phyloP scores from a whole-genome alignment of 2,113 vertebrate genomes.

The Ariopsis seemanni region DNA sequence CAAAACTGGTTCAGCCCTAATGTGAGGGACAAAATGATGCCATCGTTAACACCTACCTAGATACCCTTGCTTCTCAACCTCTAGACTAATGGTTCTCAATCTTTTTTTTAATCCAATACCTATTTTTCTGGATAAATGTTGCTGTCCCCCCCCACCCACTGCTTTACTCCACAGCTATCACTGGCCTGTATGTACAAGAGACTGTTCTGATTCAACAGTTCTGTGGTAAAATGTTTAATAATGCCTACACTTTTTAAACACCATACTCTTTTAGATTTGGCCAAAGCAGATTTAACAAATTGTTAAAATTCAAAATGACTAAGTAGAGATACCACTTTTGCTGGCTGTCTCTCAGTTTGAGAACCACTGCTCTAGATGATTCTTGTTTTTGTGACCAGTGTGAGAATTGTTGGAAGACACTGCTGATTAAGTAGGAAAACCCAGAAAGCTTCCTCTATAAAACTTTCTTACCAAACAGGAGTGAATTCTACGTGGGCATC shows the following conservation, averaged over 20 bases:
- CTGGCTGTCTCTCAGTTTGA: neutral
- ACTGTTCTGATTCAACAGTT: neutral
- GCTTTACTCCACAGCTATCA: neutral
- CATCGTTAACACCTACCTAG: constrained; percentile 19
- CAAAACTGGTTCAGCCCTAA: constrained; percentile 92
- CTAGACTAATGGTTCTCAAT: neutral
- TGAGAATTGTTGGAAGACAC: neutral
- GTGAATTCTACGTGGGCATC: constrained; percentile 98
- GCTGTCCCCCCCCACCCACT: neutral
- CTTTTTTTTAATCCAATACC: neutral
- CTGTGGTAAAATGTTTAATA: neutral
- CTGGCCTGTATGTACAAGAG: neutral
- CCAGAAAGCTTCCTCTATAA: neutral
- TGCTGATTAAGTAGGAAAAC: neutral
- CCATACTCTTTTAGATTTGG: neutral
- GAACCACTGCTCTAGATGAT: neutral
- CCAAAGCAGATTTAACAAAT: neutral
- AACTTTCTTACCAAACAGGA: constrained; percentile 83
- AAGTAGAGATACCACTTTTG: neutral
- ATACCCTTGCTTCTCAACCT: neutral
- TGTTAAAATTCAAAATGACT: neutral
- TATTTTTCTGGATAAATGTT: neutral
- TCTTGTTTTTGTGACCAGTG: neutral
- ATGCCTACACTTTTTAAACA: neutral
- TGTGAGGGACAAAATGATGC: constrained; percentile 12